These are phyloP conservation scores for Drosophila leontia DNA, from an alignment of 1,140 invertebrate species.

Conservation along the genomic window DNA sequence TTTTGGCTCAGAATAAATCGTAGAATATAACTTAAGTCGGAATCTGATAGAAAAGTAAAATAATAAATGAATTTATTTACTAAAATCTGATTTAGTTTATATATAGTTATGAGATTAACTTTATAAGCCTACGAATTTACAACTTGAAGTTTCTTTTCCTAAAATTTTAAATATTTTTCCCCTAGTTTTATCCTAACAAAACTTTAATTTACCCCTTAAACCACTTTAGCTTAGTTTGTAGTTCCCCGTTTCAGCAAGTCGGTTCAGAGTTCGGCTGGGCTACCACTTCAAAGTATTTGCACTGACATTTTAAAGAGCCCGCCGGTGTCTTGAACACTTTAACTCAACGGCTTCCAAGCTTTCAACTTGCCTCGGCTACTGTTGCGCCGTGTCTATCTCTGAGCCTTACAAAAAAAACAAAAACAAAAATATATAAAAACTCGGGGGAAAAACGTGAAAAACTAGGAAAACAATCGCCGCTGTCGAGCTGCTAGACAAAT, in stretches of 20 bases:
- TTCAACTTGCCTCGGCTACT: conserved; percentile 15
- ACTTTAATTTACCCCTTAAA: background rate
- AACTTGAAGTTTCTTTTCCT: too few relatives aligned
- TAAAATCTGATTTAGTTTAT: too few relatives aligned
- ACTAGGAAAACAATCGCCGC: conserved; percentile 21
- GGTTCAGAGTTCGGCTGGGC: conserved; percentile 14
- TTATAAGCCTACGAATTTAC: too few relatives aligned
- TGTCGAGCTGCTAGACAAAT: conserved; percentile 49
- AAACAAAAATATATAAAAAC: conserved; percentile 16
- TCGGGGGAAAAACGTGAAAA: conserved; percentile 4
- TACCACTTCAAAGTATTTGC: conserved; percentile 6
- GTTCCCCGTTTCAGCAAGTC: conserved; percentile 9
- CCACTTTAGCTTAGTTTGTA: conserved; percentile 16
- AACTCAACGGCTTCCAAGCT: conserved; percentile 12
- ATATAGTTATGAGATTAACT: too few relatives aligned
- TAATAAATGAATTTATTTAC: too few relatives aligned
- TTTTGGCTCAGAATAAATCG: background rate
- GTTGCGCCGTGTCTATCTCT: conserved; percentile 20
- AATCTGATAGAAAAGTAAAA: background rate
- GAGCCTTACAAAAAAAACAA: conserved; percentile 29
- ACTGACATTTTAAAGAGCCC: conserved; percentile 21
- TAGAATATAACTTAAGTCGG: background rate
- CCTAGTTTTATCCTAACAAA: background rate
- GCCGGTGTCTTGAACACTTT: conserved; percentile 28
- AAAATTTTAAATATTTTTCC: too few relatives aligned